These are phyloP conservation scores for Frieseomelitta varia DNA, from an alignment of 1,140 invertebrate genomes.

Conservation along the genomic window DNA sequence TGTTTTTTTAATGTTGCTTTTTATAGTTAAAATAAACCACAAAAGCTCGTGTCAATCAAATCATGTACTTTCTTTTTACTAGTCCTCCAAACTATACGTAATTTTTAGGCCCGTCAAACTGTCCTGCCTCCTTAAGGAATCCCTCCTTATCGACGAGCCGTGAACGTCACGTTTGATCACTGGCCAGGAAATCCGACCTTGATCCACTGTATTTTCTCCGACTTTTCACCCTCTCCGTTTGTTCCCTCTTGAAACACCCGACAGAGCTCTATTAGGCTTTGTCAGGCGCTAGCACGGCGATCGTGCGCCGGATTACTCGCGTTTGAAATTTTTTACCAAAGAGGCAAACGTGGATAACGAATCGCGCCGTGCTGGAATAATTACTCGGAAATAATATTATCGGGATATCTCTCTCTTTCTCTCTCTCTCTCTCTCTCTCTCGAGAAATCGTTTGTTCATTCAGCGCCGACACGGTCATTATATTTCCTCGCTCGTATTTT, in stretches of 20 bases:
- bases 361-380: no score
- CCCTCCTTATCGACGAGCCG: neutral
- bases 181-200: neutral
- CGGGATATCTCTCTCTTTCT: no score
- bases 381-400: neutral
- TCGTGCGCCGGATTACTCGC: neutral
- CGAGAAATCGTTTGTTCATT: no score
- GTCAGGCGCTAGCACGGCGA: neutral
- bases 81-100: no score
- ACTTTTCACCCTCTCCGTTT: neutral
- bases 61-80: no score
- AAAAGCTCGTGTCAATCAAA: no score
- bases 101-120: no score
- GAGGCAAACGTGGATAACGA: no score
- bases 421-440: no score
- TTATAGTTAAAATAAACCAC: no score
- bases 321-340: neutral
- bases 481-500: neutral
- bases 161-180: constrained; percentile 36
- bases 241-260: neutral
- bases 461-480: neutral
- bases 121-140: neutral
- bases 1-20: no score
- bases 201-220: neutral
- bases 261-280: neutral